Evolutionary conservation across 2,888 invertebrate genomes (phyloP).

Genomic region (Trypoxylon attenuatum): DNA sequence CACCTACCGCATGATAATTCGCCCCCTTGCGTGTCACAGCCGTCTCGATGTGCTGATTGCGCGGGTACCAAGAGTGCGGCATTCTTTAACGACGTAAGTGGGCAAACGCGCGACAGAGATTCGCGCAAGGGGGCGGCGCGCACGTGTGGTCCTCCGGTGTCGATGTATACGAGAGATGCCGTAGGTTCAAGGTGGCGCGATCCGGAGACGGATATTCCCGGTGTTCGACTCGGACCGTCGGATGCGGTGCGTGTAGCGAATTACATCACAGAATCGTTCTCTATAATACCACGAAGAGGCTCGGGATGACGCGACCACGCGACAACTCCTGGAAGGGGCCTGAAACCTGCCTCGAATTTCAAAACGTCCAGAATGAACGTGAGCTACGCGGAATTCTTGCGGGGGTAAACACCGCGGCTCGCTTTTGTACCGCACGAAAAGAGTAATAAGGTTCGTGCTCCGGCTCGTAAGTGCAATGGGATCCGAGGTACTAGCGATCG

Average conservation of each 20-base stretch:
- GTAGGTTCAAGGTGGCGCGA: conserved; percentile 43
- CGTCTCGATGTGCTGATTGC: no score
- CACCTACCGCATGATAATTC: background rate
- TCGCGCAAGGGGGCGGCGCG: no score
- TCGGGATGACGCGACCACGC: conserved; percentile 7
- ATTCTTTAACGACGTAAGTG: no score
- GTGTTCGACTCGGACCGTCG: background rate
- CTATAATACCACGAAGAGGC: conserved; percentile 41
- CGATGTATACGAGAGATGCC: conserved; percentile 5
- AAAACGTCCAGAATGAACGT: conserved; percentile 47
- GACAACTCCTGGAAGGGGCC: conserved; percentile 29
- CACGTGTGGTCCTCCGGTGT: background rate
- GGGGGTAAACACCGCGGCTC: background rate
- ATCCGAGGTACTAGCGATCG: conserved; percentile 30
- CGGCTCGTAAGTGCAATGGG: conserved; percentile 39
- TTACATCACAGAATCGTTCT: conserved; percentile 36
- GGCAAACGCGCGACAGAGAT: background rate
- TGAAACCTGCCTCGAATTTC: conserved; percentile 54
- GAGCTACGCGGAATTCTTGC: conserved; percentile 39
- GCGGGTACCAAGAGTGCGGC: no score
- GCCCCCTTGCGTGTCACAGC: background rate
- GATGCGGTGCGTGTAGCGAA: conserved; percentile 22
- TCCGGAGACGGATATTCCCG: conserved; percentile 3
- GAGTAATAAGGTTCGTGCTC: conserved; percentile 34
- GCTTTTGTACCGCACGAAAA: conserved; percentile 8